These are phyloP conservation scores for Apotomis turbidana DNA, from an alignment of 2,888 invertebrate genomes.

Conservation along the genomic window DNA sequence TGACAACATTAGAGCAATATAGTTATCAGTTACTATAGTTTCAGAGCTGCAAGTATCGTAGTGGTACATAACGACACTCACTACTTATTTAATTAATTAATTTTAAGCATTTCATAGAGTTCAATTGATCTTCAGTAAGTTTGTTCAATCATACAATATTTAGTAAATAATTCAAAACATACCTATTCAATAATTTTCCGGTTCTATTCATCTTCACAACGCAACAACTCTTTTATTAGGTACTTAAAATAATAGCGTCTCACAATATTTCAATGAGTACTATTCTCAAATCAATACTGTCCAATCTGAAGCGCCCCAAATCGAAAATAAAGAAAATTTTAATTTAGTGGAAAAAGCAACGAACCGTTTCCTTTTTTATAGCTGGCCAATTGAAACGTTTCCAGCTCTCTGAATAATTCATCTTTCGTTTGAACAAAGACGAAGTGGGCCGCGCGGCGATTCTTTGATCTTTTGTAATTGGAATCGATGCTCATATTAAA, in stretches of 20 bases:
- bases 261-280: conserved; percentile 42
- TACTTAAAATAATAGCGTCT: conserved; percentile 4
- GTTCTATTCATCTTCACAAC: background rate
- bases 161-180: background rate
- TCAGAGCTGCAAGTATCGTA: no score
- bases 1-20: no score
- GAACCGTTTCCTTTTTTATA: conserved; percentile 83
- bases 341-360: conserved; percentile 82
- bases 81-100: no score
- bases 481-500: conserved; percentile 85
- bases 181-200: background rate
- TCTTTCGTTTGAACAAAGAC: conserved; percentile 84
- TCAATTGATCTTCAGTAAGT: no score
- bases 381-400: conserved; percentile 84
- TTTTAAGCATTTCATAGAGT: no score
- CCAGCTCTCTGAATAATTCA: conserved; percentile 84
- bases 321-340: conserved; percentile 79
- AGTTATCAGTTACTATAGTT: no score
- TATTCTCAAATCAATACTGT: conserved; percentile 57
- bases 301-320: conserved; percentile 62
- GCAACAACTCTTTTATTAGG: conserved; percentile 3
- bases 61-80: no score
- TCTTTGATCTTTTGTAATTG: conserved; percentile 85
- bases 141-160: background rate
- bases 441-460: conserved; percentile 83